phyloP scores from a whole-genome alignment of 2,797 vertebrate genomes.

The Moxostoma hubbsi region DNA sequence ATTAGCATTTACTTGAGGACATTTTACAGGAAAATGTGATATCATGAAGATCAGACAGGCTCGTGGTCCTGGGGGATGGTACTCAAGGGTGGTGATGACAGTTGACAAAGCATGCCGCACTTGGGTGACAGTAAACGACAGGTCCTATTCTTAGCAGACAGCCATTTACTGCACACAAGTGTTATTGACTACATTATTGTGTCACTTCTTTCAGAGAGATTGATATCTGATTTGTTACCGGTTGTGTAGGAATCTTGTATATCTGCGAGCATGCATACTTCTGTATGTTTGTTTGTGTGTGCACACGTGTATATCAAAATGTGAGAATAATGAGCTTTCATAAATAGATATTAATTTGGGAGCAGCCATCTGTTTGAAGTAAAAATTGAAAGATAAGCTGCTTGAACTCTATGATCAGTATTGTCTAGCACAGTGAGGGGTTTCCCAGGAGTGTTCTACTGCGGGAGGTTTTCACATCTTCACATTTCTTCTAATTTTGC shows the following conservation, averaged over 20 bases:
- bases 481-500: constrained; percentile 35
- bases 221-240: constrained; percentile 47
- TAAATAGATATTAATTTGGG: constrained; percentile 44
- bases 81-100: constrained; percentile 39
- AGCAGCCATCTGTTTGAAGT: constrained; percentile 45
- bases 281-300: constrained; percentile 15
- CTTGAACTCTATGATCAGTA: constrained; percentile 39
- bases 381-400: constrained; percentile 20
- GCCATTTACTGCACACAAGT: constrained; percentile 33
- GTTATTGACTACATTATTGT: constrained; percentile 49
- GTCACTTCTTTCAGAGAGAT: constrained; percentile 38
- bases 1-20: constrained; percentile 32
- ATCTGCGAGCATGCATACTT: neutral
- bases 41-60: neutral
- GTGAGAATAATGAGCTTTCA: constrained; percentile 49
- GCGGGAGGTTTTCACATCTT: constrained; percentile 32
- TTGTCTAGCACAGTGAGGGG: constrained; percentile 35
- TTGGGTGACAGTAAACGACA: constrained; percentile 39
- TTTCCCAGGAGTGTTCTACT: constrained; percentile 25
- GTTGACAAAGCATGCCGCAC: constrained; percentile 40
- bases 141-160: constrained; percentile 51
- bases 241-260: constrained; percentile 26
- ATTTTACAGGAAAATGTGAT: constrained; percentile 34
- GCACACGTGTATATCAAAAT: neutral
- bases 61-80: constrained; percentile 1